phyloP scores from a whole-genome alignment of 1,140 invertebrate genomes.

The Bombus breviceps region DNA sequence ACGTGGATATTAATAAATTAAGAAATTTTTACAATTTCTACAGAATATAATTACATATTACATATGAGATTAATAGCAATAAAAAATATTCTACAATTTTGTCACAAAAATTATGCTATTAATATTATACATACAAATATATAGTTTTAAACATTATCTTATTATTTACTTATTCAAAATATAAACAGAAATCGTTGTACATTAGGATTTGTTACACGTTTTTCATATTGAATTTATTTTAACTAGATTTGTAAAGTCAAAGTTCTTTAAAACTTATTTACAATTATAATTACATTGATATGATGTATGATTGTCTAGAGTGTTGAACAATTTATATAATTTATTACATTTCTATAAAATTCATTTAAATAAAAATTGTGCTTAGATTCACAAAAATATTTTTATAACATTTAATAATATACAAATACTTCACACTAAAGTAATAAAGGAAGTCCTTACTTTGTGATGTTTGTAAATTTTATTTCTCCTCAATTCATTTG shows the following conservation, averaged over 20 bases:
- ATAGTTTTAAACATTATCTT: background rate
- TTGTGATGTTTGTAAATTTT: background rate
- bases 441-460: background rate
- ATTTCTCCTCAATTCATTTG: background rate
- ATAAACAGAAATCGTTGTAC: background rate
- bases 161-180: background rate
- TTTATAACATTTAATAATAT: background rate
- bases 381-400: background rate
- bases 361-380: background rate
- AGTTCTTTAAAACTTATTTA: background rate
- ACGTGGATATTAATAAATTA: background rate
- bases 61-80: too few relatives aligned
- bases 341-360: background rate
- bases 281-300: background rate
- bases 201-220: background rate
- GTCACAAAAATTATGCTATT: too few relatives aligned
- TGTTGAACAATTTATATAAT: background rate
- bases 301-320: background rate
- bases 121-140: background rate
- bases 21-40: background rate
- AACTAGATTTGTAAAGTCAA: background rate
- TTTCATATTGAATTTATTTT: background rate
- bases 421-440: background rate
- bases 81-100: too few relatives aligned
- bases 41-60: too few relatives aligned